These are phyloP conservation scores for Achroia grisella DNA, from an alignment of 1,140 invertebrate genomes.

Conservation along the genomic window DNA sequence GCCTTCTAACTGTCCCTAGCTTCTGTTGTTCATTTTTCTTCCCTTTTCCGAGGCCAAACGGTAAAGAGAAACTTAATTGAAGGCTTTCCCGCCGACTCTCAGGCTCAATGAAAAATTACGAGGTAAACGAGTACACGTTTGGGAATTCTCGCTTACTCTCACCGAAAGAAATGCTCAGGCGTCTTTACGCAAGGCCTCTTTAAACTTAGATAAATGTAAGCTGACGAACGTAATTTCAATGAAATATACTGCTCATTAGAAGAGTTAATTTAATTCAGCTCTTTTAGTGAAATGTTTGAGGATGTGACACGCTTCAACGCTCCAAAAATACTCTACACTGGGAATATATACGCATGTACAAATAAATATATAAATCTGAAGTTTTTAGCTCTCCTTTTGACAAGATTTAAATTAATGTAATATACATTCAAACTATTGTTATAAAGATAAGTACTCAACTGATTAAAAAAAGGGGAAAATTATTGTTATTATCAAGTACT, in stretches of 20 bases:
- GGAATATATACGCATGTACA: too few relatives aligned
- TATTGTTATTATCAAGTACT: too few relatives aligned
- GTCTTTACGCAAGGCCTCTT: constrained; percentile 29
- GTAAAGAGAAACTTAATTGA: constrained; percentile 72
- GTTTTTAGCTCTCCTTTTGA: too few relatives aligned
- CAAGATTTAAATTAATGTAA: too few relatives aligned
- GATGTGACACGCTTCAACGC: neutral
- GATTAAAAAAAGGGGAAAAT: too few relatives aligned
- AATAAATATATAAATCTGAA: too few relatives aligned
- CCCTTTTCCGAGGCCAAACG: constrained; percentile 47
- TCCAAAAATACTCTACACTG: too few relatives aligned
- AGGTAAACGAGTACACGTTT: constrained; percentile 62
- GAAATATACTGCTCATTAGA: constrained; percentile 40
- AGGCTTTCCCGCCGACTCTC: constrained; percentile 60
- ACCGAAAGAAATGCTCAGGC: constrained; percentile 45
- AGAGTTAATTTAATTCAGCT: constrained; percentile 32
- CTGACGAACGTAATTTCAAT: constrained; percentile 40
- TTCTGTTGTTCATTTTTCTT: constrained; percentile 56
- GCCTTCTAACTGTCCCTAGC: constrained; percentile 8
- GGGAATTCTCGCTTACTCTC: constrained; percentile 56
- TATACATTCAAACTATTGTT: too few relatives aligned
- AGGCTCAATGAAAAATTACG: constrained; percentile 72
- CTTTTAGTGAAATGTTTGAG: constrained; percentile 18
- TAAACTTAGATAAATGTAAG: constrained; percentile 39
- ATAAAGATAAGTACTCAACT: too few relatives aligned